Evolutionary conservation across 2,113 vertebrate species (phyloP).

Genomic region (Capricornis sumatraensis): DNA sequence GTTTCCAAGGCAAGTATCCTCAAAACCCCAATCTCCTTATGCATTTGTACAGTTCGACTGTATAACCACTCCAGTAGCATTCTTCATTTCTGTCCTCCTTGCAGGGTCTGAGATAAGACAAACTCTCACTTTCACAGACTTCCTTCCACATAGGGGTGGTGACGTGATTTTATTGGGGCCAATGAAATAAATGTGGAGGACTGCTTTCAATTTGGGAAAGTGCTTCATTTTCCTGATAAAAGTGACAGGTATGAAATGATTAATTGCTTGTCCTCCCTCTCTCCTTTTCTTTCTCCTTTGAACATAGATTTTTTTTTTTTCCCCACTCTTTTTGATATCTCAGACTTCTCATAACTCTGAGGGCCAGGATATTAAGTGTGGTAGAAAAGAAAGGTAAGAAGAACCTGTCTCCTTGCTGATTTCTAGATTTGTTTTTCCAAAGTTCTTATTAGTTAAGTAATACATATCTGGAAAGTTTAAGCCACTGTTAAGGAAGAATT

Average conservation of each 20-base stretch:
- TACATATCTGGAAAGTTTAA: background rate
- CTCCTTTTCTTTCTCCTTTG: background rate
- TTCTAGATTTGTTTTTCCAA: background rate
- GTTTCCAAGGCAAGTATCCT: background rate
- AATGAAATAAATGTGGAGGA: background rate
- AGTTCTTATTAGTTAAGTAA: background rate
- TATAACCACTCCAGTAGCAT: background rate
- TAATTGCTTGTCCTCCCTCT: background rate
- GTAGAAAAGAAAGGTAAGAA: background rate
- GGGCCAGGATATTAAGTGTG: background rate
- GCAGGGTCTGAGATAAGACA: background rate
- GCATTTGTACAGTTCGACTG: background rate
- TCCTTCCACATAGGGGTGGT: background rate
- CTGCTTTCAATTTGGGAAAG: background rate
- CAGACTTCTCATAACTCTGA: background rate
- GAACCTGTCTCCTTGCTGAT: background rate
- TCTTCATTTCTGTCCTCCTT: background rate
- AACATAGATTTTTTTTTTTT: background rate
- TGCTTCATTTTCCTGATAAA: background rate
- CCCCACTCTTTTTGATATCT: background rate
- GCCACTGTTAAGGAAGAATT: background rate
- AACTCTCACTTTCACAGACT: background rate
- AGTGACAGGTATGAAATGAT: background rate
- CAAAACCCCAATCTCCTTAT: background rate
- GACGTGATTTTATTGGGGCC: background rate